Percentiles rank a stretch among this genome's conserved stretches.
phyloP scores from a whole-genome alignment of 2,797 vertebrate species.

The Tangara arthus region DNA sequence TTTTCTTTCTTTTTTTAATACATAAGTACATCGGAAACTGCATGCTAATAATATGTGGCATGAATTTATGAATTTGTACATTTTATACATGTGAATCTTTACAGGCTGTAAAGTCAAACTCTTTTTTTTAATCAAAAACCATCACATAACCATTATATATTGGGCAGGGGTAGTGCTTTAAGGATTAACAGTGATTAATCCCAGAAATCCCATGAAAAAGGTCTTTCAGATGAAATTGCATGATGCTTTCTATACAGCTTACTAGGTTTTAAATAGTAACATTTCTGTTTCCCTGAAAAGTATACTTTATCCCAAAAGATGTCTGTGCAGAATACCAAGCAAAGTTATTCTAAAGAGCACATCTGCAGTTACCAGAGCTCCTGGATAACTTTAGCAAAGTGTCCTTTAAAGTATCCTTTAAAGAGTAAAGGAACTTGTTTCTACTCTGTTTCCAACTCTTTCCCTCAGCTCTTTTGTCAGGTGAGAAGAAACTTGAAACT shows the following conservation, averaged over 20 bases:
- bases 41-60: constrained; percentile 49
- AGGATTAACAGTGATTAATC: constrained; percentile 19
- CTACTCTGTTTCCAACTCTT: background rate
- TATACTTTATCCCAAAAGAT: background rate
- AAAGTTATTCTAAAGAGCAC: background rate
- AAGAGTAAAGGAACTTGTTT: background rate
- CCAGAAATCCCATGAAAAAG: background rate
- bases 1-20: background rate
- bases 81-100: constrained; percentile 15
- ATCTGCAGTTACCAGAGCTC: background rate
- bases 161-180: background rate
- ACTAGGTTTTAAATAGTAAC: background rate
- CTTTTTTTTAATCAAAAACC: constrained; percentile 1
- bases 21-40: constrained; percentile 22
- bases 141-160: background rate
- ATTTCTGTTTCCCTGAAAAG: background rate
- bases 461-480: background rate
- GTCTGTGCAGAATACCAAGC: background rate
- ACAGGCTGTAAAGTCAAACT: background rate
- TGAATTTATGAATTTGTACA: constrained; percentile 34
- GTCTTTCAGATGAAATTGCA: background rate
- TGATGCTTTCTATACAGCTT: background rate
- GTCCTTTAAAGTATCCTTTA: background rate
- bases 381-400: background rate
- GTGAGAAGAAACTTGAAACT: background rate